Base-by-base conservation (phyloP, 30 jellyfish, hydroid and myxozoan species). In the Turritopsis dohrnii region DNA sequence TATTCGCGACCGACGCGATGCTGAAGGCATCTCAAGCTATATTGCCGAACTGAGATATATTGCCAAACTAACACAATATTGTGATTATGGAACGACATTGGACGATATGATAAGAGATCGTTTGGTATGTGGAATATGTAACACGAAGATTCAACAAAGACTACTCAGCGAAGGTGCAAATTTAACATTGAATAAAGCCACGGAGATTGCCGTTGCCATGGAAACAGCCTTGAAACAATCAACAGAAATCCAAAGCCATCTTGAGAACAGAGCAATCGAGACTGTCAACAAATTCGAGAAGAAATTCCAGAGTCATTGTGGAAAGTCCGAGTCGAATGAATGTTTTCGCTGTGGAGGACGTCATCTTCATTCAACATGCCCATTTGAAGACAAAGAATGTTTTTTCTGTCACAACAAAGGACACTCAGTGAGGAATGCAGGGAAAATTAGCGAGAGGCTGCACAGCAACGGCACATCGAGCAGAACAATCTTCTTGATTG, bases 41-140 rank as follows among this genome's bases (percentile, higher is more conserved):
- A 54, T 54, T 16, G 72, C 72, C 72, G 72, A 54, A 54, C 72
- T 54, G 18, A 18, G 72, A 54, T n/a, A n/a, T n/a, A n/a, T n/a
- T n/a, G n/a, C n/a, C n/a, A n/a, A n/a, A n/a, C n/a, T 54, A 54
- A 54, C 72, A 54, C 72, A 54, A 54, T 54, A 54, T 54, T 54
- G 72, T 54, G 72, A 54, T 54, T 54, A 54, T 54, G 72, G 72
- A 54, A 54, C 72, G 72, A 54, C 72, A n/a, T n/a, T n/a, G n/a
- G n/a, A n/a, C n/a, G n/a, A n/a, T n/a, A n/a, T n/a, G n/a, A n/a
- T n/a, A n/a, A 22, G 91, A n/a, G 90, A 84, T 75, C 82, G 91
- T 19, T 24, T 84, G 20, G 91, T 84, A 26, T 60, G 85, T 74
- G 91, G 91, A 18, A 54, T 84, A 8, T 75, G 21, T 21, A 22